phyloP scores from a whole-genome alignment of 2,113 vertebrate species.

The Haliaeetus leucogaster region DNA sequence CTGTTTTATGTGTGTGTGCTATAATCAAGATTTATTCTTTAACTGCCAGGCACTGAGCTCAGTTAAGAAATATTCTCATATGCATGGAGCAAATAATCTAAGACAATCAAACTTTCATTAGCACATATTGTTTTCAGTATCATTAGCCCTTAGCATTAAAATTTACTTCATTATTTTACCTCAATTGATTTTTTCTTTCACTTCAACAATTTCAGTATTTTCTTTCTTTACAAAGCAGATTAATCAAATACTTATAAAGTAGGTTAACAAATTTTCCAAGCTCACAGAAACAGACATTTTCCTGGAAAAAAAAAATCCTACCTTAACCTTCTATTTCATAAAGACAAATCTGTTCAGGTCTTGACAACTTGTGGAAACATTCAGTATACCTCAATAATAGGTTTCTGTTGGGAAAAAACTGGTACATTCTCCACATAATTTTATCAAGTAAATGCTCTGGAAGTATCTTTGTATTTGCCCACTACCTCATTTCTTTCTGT shows the following conservation, averaged over 20 bases:
- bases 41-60: not conserved
- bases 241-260: not conserved
- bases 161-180: not conserved
- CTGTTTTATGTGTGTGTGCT: not conserved
- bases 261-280: not conserved
- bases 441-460: not conserved
- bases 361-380: not conserved
- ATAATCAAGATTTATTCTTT: not conserved
- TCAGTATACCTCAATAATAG: not conserved
- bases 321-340: not conserved
- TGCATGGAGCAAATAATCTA: not conserved
- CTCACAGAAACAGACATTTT: not conserved
- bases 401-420: not conserved
- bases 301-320: not conserved
- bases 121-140: not conserved
- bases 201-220: not conserved
- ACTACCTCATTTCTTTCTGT: not conserved
- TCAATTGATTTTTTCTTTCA: not conserved
- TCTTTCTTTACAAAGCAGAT: not conserved
- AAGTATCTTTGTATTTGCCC: not conserved
- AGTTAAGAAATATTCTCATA: not conserved
- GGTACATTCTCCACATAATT: not conserved
- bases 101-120: not conserved
- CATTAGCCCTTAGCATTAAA: not conserved
- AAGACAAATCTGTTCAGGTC: not conserved